A percentile compares a stretch with the other conserved stretches of the same genome.
phyloP scores from a whole-genome alignment of 2,797 vertebrate species.

The Poecile montanus region DNA sequence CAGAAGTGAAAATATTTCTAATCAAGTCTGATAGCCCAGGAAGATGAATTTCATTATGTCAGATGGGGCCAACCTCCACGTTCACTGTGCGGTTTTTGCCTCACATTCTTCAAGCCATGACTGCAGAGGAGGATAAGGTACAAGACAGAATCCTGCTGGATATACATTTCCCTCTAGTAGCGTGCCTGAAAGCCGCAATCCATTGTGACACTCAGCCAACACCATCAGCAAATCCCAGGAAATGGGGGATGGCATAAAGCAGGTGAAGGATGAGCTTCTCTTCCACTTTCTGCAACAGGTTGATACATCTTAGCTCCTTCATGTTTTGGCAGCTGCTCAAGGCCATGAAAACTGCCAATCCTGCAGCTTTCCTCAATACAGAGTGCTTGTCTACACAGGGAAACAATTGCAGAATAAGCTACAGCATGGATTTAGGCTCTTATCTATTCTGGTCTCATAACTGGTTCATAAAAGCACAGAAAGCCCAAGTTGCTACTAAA shows the following conservation, averaged over 20 bases:
- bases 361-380: neutral
- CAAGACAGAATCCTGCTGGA: neutral
- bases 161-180: fast-evolving
- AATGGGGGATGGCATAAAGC: fast-evolving
- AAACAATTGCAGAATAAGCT: neutral
- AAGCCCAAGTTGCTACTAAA: neutral
- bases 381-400: neutral
- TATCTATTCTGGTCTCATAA: neutral
- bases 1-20: neutral
- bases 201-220: neutral
- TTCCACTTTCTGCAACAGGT: neutral
- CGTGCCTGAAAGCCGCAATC: neutral
- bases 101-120: neutral
- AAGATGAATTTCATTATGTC: neutral
- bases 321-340: neutral
- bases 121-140: neutral
- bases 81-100: neutral
- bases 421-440: neutral
- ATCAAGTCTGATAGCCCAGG: neutral
- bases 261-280: neutral
- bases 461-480: neutral
- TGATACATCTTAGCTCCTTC: neutral
- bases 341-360: neutral
- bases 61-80: neutral
- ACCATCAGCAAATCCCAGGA: neutral